A percentile compares a stretch with the other conserved stretches of the same genome.
These are phyloP conservation scores for Hippoglossus hippoglossus DNA, from an alignment of 2,797 vertebrate species.

Conservation along the genomic window DNA sequence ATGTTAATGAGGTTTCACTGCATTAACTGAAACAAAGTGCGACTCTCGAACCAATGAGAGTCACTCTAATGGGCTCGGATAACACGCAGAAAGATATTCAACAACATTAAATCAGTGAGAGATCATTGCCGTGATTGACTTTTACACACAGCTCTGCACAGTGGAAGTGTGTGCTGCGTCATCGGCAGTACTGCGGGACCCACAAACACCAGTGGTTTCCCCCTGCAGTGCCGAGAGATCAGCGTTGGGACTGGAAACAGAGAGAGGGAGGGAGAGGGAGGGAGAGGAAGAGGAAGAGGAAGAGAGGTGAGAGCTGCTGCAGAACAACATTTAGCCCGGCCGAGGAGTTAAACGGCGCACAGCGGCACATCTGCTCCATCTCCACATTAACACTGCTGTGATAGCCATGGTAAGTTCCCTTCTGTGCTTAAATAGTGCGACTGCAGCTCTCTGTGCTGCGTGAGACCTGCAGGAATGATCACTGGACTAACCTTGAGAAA, in stretches of 20 bases:
- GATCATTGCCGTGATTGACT: constrained; percentile 15
- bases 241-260: constrained; percentile 61
- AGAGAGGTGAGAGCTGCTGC: constrained; percentile 55
- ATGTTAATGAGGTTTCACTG: constrained; percentile 25
- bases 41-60: not conserved
- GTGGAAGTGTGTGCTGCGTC: constrained; percentile 66
- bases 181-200: constrained; percentile 67
- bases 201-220: constrained; percentile 65
- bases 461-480: constrained; percentile 49
- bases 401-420: constrained; percentile 82
- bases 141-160: constrained; percentile 19
- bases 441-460: constrained; percentile 53
- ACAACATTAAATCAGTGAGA: constrained; percentile 15
- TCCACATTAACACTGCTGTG: constrained; percentile 55
- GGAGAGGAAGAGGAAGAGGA: constrained; percentile 28
- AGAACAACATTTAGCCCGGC: constrained; percentile 62
- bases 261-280: constrained; percentile 37
- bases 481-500: constrained; percentile 70
- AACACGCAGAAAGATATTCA: constrained; percentile 4
- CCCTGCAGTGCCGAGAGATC: constrained; percentile 75
- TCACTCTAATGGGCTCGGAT: constrained; percentile 10
- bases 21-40: constrained; percentile 18
- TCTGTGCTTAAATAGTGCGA: constrained; percentile 52
- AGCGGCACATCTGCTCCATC: constrained; percentile 60
- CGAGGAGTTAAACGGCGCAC: constrained; percentile 59